Percentiles rank a stretch among this genome's conserved stretches.
Evolutionary conservation across 1,140 invertebrate genomes (phyloP).

Genomic region (Halictus rubicundus): DNA sequence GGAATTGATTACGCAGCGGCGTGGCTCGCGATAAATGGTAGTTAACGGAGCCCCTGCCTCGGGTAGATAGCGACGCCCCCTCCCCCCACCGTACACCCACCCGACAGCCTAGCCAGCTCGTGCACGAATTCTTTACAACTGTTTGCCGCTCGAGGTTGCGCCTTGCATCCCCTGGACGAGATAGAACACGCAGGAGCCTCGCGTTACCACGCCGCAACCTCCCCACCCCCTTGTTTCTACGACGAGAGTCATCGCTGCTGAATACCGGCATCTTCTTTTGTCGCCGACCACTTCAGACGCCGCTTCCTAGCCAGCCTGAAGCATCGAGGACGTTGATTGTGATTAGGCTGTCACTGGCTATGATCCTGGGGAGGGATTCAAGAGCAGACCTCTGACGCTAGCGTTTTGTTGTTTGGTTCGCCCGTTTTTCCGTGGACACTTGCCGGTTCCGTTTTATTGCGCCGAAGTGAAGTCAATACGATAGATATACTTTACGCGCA

Average conservation of each 20-base stretch:
- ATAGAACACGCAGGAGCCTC: constrained; percentile 69
- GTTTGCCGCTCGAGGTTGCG: constrained; percentile 66
- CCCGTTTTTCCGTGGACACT: too few relatives aligned
- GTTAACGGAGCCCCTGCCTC: constrained; percentile 62
- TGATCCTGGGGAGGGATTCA: not conserved
- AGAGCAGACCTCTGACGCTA: not conserved
- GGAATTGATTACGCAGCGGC: constrained; percentile 71
- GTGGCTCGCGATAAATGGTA: constrained; percentile 64
- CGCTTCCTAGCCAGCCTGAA: constrained; percentile 12
- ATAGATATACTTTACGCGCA: too few relatives aligned
- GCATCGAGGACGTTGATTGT: constrained; percentile 54
- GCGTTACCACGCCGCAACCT: constrained; percentile 27
- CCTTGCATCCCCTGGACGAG: constrained; percentile 64
- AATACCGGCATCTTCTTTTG: constrained; percentile 39
- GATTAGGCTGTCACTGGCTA: constrained; percentile 52
- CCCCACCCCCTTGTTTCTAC: not conserved
- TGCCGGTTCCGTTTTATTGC: too few relatives aligned
- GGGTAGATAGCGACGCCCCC: constrained; percentile 65
- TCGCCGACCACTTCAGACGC: constrained; percentile 28
- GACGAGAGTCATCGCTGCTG: constrained; percentile 8
- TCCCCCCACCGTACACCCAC: not conserved
- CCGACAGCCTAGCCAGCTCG: constrained; percentile 27
- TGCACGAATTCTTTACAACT: constrained; percentile 74
- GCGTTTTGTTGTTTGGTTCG: too few relatives aligned
- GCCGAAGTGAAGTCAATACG: too few relatives aligned